A percentile compares a stretch with the other conserved stretches of the same genome.
phyloP scores from a whole-genome alignment of 2,797 vertebrate genomes.

The Syndactyla subalaris region DNA sequence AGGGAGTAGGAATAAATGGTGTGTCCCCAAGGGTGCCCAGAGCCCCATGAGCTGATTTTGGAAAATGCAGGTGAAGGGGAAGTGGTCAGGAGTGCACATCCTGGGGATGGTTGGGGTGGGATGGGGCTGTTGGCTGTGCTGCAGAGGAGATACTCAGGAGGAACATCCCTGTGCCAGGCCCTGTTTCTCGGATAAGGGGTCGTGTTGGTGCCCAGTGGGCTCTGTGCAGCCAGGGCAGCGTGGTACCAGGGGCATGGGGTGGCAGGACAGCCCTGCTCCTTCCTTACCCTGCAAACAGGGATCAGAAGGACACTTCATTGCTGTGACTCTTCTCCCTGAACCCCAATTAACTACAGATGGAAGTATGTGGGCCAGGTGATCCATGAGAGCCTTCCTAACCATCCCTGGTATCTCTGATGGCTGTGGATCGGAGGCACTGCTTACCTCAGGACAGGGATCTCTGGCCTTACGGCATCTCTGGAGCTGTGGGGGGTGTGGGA shows the following conservation, averaged over 20 bases:
- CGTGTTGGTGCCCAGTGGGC: not conserved
- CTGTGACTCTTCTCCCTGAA: not conserved
- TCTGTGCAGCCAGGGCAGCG: not conserved
- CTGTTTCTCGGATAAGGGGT: too few species aligned
- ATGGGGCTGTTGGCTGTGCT: not conserved
- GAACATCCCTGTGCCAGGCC: rapidly evolving
- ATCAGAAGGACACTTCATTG: not conserved
- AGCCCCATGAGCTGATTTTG: not conserved
- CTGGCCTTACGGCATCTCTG: not conserved
- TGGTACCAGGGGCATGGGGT: not conserved
- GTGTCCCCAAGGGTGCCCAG: not conserved
- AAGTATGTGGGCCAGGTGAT: not conserved
- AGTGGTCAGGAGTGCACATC: not conserved
- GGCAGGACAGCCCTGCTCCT: not conserved
- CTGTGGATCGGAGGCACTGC: not conserved
- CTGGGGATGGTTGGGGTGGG: not conserved
- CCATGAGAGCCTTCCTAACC: not conserved
- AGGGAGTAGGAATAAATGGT: not conserved
- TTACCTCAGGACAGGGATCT: not conserved
- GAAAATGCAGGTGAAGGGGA: not conserved
- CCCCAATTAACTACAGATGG: not conserved
- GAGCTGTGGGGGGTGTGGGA: not conserved
- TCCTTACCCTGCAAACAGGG: not conserved
- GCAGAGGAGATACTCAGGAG: not conserved
- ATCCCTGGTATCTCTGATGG: not conserved